Evolutionary conservation across 2,888 invertebrate species (phyloP).

Genomic region (Psylliodes chrysocephalus): DNA sequence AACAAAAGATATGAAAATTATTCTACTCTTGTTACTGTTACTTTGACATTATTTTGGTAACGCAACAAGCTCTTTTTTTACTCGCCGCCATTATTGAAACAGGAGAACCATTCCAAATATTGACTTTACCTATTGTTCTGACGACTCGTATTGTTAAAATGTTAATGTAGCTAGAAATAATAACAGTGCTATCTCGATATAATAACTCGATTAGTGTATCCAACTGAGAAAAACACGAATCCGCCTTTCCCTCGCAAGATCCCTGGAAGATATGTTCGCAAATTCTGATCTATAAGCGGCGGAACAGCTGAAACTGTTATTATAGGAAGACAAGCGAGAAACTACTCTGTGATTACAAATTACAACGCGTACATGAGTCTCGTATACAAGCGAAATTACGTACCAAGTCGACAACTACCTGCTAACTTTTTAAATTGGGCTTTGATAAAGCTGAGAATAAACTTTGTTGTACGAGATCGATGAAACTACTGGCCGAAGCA

Average conservation of each 20-base stretch:
- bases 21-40: too few species aligned
- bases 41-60: too few species aligned
- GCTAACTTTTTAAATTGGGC: not conserved
- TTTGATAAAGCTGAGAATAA: not conserved
- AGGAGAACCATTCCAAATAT: too few species aligned
- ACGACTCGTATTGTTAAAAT: too few species aligned
- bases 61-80: too few species aligned
- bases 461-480: not conserved
- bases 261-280: not conserved
- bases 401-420: constrained; percentile 1
- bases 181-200: not conserved
- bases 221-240: not conserved
- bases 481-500: not conserved
- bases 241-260: not conserved
- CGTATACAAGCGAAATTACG: not conserved
- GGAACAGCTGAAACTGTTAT: not conserved
- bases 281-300: constrained; percentile 1
- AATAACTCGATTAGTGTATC: not conserved
- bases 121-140: too few species aligned
- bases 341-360: constrained; percentile 3
- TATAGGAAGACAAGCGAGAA: constrained; percentile 3
- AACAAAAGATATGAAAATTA: too few species aligned
- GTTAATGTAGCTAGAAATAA: not conserved
- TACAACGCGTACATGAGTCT: not conserved
- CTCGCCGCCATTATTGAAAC: too few species aligned